Percentiles rank a stretch among this genome's conserved stretches.
These are phyloP conservation scores for Rapana venosa DNA, from an alignment of 2,888 invertebrate species.

Conservation along the genomic window DNA sequence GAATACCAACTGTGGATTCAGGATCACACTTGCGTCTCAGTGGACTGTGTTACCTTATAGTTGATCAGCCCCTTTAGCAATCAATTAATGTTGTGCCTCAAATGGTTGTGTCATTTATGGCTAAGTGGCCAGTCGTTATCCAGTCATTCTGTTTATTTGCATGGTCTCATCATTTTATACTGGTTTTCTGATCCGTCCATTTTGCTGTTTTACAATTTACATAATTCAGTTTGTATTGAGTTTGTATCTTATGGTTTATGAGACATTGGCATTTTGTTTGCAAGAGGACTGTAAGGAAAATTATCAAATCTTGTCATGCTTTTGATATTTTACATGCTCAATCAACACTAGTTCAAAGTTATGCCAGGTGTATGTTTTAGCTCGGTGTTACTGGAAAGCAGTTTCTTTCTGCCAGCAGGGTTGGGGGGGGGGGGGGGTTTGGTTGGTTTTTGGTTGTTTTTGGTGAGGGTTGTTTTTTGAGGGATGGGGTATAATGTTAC, in stretches of 20 bases:
- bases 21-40: too few relatives aligned
- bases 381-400: too few relatives aligned
- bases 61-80: background rate
- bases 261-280: background rate
- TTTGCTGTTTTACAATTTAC: slow-evolving; percentile 2
- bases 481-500: too few relatives aligned
- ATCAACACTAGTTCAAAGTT: too few relatives aligned
- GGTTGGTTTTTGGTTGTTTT: too few relatives aligned
- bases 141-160: background rate
- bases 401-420: too few relatives aligned
- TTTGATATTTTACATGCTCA: background rate
- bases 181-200: background rate
- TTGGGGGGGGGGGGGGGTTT: too few relatives aligned
- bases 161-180: background rate
- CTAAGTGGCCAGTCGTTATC: background rate
- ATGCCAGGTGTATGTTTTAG: too few relatives aligned
- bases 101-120: background rate
- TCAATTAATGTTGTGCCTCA: slow-evolving; percentile 7
- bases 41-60: too few relatives aligned
- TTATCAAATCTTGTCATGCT: background rate
- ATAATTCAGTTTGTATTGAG: background rate
- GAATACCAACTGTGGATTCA: too few relatives aligned
- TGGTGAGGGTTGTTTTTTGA: too few relatives aligned
- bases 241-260: background rate
- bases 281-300: too few relatives aligned